Conservation (phyloP, 2,888 invertebrate species). For the Cheilosia urbana region DNA sequence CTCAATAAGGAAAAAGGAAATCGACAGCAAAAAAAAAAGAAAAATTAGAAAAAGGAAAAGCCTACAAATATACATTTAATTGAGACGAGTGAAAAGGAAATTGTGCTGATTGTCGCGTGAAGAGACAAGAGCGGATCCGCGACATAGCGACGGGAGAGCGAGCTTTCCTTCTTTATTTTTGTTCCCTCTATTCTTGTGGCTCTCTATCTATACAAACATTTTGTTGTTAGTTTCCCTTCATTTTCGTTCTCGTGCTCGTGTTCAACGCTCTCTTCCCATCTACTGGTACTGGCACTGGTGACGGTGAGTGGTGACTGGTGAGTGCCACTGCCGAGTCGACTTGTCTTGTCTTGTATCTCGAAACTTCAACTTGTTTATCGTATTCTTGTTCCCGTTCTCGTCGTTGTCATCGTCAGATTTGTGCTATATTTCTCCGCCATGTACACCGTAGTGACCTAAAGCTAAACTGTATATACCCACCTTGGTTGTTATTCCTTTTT, state of each 20-base stretch:
- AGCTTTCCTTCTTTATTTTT: constrained; percentile 49
- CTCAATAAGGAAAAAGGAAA: constrained; percentile 38
- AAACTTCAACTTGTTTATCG: constrained; percentile 43
- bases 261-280: constrained; percentile 6
- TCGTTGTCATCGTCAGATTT: constrained; percentile 57
- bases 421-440: constrained; percentile 53
- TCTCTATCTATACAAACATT: constrained; percentile 41
- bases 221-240: constrained; percentile 47
- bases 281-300: constrained; percentile 20
- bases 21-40: constrained; percentile 15
- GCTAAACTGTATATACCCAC: constrained; percentile 44
- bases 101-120: constrained; percentile 70
- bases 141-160: constrained; percentile 16
- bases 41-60: constrained; percentile 38
- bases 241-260: constrained; percentile 15
- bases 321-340: constrained; percentile 1
- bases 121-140: constrained; percentile 18
- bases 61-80: constrained; percentile 61
- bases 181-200: constrained; percentile 41
- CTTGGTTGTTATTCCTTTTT: constrained; percentile 59
- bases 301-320: too few relatives aligned
- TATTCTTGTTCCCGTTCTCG: constrained; percentile 25
- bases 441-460: constrained; percentile 61
- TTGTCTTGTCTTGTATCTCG: constrained; percentile 40
- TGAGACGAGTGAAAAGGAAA: constrained; percentile 71